Percentiles rank a stretch among this genome's conserved stretches.
These are phyloP conservation scores for Tinamus major DNA, from an alignment of 2,797 vertebrate species.

Conservation along the genomic window DNA sequence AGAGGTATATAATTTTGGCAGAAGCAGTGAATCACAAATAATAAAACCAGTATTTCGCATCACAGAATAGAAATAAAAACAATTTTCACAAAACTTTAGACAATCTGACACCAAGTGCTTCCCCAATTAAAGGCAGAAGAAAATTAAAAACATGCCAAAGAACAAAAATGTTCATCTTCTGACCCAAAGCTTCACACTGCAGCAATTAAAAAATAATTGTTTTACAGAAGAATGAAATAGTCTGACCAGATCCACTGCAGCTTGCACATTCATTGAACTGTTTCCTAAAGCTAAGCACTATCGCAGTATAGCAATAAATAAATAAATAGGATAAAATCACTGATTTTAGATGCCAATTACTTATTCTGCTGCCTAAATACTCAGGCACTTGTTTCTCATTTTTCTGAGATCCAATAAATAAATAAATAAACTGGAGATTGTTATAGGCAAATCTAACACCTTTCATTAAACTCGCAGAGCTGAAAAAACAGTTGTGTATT, in stretches of 20 bases:
- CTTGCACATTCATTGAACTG: neutral
- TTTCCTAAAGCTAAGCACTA: neutral
- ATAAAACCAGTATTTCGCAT: neutral
- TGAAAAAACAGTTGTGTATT: neutral
- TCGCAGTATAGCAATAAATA: neutral
- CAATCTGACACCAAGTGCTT: neutral
- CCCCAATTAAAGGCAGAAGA: neutral
- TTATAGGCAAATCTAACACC: accelerated
- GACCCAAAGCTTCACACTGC: neutral
- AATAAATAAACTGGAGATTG: neutral
- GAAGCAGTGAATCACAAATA: neutral
- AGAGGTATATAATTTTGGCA: neutral
- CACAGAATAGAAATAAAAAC: neutral
- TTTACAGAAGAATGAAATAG: neutral
- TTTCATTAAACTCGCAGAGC: neutral
- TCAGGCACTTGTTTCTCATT: neutral
- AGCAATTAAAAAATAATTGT: neutral
- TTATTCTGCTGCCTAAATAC: neutral
- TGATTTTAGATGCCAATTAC: neutral
- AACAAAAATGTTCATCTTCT: neutral
- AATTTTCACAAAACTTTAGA: neutral
- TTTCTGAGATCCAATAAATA: neutral
- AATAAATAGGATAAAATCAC: neutral
- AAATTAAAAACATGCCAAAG: neutral
- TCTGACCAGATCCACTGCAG: neutral